Conservation (phyloP, 1,140 invertebrate species). For the Vollenhovia emeryi region DNA sequence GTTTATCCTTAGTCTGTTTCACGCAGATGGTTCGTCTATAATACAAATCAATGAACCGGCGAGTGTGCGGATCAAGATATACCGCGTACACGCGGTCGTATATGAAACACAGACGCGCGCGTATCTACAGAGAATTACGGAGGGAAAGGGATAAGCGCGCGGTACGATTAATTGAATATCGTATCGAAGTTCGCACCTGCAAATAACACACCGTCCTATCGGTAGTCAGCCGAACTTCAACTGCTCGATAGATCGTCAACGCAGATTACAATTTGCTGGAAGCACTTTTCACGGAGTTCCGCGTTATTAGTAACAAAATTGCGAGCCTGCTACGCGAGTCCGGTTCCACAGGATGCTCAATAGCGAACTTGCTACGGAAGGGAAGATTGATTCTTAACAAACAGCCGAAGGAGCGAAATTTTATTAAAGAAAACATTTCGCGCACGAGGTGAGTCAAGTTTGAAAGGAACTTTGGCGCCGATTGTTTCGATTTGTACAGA, state of each 20-base stretch:
- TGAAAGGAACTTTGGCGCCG: not conserved
- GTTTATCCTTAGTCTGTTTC: not conserved
- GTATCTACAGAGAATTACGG: not conserved
- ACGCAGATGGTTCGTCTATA: not conserved
- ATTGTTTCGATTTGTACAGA: not conserved
- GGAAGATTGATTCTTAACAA: slow-evolving; percentile 14
- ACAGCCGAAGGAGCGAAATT: not conserved
- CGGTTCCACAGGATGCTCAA: not conserved
- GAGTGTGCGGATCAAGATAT: slow-evolving; percentile 27
- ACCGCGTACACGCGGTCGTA: not conserved
- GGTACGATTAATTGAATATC: slow-evolving; percentile 28
- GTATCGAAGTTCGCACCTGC: slow-evolving; percentile 3
- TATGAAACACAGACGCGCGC: no score
- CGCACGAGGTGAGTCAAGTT: not conserved
- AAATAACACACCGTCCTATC: not conserved
- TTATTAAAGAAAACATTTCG: not conserved
- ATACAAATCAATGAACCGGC: slow-evolving; percentile 15
- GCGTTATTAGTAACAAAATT: not conserved
- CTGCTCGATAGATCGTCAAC: not conserved
- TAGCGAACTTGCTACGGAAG: not conserved
- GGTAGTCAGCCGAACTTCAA: not conserved
- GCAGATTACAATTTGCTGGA: not conserved
- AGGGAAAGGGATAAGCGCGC: not conserved
- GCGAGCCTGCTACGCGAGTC: not conserved
- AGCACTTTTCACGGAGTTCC: not conserved